Evolutionary conservation across 2,113 vertebrate genomes (phyloP).

Genomic region (Tetrao urogallus): DNA sequence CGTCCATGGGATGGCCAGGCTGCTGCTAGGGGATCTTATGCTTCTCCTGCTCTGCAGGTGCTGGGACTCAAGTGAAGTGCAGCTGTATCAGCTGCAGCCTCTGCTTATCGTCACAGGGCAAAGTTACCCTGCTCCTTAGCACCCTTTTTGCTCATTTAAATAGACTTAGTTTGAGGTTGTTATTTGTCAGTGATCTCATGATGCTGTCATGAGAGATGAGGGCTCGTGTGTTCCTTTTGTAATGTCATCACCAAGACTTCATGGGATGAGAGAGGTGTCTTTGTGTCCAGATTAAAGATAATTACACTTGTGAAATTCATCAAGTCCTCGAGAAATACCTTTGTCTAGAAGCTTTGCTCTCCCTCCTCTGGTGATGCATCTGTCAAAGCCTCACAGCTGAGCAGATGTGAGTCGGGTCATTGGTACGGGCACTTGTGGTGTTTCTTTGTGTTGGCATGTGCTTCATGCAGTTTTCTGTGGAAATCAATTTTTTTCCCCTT

Average conservation of each 20-base stretch:
- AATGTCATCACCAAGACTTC: background rate
- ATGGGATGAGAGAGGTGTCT: background rate
- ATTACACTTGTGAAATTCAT: constrained; percentile 44
- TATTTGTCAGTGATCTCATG: constrained; percentile 25
- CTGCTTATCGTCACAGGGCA: background rate
- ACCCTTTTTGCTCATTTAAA: background rate
- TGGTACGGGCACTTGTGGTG: background rate
- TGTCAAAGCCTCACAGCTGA: background rate
- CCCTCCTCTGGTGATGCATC: background rate
- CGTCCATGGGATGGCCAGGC: background rate
- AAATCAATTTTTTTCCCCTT: background rate
- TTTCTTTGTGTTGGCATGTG: background rate
- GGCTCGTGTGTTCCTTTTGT: background rate
- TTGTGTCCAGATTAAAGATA: constrained; percentile 23
- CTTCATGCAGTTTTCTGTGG: background rate
- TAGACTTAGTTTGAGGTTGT: background rate
- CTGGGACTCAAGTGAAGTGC: background rate
- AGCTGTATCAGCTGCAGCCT: background rate
- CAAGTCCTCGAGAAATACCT: background rate
- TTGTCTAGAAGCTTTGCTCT: background rate
- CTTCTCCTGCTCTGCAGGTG: background rate
- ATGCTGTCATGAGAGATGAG: background rate
- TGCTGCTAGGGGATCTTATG: background rate
- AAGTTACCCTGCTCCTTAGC: accelerated
- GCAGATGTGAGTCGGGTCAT: background rate